phyloP scores from a whole-genome alignment of 64 coral and sea anemone species.

The Porites australiensis region DNA sequence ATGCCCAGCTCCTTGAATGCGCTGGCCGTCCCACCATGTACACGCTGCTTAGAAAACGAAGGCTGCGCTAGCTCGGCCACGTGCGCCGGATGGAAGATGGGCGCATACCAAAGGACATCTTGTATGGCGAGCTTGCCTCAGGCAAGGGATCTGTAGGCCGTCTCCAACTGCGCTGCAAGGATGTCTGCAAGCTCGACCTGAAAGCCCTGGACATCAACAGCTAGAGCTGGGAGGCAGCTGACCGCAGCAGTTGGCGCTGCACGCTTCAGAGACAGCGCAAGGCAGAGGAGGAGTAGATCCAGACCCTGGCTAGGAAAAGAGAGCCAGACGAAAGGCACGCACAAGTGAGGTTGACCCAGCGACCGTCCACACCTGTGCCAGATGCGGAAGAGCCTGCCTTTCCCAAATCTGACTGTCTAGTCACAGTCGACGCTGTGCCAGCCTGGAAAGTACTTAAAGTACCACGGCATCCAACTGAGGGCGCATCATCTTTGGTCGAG shows the following conservation, averaged over 20 bases:
- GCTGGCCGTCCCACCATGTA: background rate
- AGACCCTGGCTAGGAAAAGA: too few species aligned
- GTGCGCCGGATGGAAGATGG: background rate
- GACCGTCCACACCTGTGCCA: too few species aligned
- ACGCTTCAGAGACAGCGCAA: too few species aligned
- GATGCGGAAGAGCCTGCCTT: too few species aligned
- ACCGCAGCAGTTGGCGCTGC: background rate
- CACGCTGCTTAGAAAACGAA: conserved; percentile 18
- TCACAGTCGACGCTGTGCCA: too few species aligned
- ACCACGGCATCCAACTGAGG: too few species aligned
- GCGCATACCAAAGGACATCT: background rate
- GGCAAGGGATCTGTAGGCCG: background rate
- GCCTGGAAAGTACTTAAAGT: too few species aligned
- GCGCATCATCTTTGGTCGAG: too few species aligned
- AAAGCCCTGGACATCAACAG: background rate
- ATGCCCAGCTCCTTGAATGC: background rate
- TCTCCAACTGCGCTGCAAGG: background rate
- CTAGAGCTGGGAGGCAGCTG: background rate
- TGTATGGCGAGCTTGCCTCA: background rate
- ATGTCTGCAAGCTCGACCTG: background rate
- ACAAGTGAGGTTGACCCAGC: too few species aligned
- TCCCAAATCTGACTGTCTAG: too few species aligned
- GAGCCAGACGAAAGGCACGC: too few species aligned
- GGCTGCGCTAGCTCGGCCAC: conserved; percentile 14
- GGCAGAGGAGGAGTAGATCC: too few species aligned